A percentile compares a stretch with the other conserved stretches of the same genome.
Evolutionary conservation across 2,888 invertebrate genomes (phyloP).

Genomic region (Proisotoma minuta): DNA sequence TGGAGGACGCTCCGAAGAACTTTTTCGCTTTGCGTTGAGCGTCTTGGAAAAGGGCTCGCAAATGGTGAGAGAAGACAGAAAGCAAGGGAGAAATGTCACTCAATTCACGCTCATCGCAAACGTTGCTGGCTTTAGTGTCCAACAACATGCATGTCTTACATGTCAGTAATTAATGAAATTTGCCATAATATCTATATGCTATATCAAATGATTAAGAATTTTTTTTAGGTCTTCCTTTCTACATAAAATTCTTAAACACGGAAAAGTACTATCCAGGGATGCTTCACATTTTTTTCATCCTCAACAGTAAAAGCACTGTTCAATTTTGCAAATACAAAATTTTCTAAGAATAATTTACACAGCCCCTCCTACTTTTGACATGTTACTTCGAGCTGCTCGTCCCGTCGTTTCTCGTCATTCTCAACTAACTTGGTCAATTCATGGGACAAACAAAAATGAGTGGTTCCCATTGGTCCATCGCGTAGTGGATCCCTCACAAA

Average conservation of each 20-base stretch:
- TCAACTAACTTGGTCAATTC: background rate
- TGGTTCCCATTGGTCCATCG: background rate
- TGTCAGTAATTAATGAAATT: background rate
- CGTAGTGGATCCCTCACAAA: background rate
- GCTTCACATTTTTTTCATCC: background rate
- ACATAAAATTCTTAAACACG: background rate
- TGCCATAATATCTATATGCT: background rate
- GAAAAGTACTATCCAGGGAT: slow-evolving; percentile 7
- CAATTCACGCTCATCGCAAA: slow-evolving; percentile 1
- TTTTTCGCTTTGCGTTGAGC: background rate
- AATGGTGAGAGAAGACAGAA: background rate
- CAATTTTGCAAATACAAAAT: background rate
- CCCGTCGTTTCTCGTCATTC: background rate
- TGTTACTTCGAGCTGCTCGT: background rate
- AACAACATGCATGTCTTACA: background rate
- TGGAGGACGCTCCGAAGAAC: background rate
- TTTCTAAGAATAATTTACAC: background rate
- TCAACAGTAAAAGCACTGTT: slow-evolving; percentile 6
- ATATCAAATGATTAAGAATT: background rate
- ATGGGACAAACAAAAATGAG: background rate
- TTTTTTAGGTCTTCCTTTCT: slow-evolving; percentile 2
- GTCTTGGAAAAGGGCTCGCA: background rate
- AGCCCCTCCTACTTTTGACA: background rate
- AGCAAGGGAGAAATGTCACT: background rate
- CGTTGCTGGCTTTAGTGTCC: background rate